phyloP scores from a whole-genome alignment of 2,113 vertebrate species.

The Todiramphus saurophagus region DNA sequence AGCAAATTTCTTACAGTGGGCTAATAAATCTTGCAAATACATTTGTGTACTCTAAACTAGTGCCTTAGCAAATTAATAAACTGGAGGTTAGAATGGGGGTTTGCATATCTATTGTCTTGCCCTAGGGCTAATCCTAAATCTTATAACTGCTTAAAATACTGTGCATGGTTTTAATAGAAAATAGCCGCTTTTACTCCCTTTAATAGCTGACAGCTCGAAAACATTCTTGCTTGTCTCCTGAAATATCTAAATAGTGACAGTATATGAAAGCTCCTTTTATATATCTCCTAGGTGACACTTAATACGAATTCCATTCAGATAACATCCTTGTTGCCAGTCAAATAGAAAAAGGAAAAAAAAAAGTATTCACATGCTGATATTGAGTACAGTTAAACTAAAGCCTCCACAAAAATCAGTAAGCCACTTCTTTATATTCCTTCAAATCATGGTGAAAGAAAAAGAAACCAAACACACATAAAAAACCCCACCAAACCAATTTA shows the following conservation, averaged over 20 bases:
- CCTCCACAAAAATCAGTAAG: background rate
- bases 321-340: background rate
- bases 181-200: background rate
- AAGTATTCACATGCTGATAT: background rate
- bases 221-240: background rate
- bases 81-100: background rate
- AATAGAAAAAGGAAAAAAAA: background rate
- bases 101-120: background rate
- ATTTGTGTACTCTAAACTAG: background rate
- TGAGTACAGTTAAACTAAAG: background rate
- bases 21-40: background rate
- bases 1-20: background rate
- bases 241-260: conserved; percentile 3
- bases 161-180: background rate
- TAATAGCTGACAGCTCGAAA: background rate
- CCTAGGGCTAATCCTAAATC: background rate
- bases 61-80: background rate
- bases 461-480: background rate
- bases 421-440: background rate
- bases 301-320: conserved; percentile 18
- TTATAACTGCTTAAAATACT: background rate
- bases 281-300: background rate
- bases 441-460: background rate
- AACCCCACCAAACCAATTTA: rapidly evolving
- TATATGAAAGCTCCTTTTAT: background rate